Evolutionary conservation across 2,797 vertebrate species (phyloP), one percentile per base, ranked within the genome.

Genomic region (Triplophysa yarkandensis): DNA sequence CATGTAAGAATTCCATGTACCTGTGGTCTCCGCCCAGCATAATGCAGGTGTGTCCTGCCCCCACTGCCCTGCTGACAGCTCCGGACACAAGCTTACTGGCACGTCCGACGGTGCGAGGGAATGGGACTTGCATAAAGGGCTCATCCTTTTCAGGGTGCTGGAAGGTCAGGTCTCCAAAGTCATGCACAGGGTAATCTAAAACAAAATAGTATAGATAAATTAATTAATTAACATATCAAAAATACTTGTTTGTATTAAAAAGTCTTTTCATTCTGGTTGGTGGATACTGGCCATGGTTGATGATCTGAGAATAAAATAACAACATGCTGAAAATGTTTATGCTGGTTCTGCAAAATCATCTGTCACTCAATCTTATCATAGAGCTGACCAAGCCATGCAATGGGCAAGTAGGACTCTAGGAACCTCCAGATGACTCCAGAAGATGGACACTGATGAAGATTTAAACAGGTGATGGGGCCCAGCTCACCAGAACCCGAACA

Each of bases 11-110:
- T 14, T n/a, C 4, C 2, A 21, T 79, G 85, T 83, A 99, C 98
- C 98, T 99, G 93, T 99, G 98, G 81, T 99, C 98, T 1, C 98
- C 98, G 72, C 97, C 98, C 16, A 99, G 80, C 75, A 97, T 95
- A 84, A 99, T 85, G 0, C 96, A 93, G 46, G 92, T 96, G 77
- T 98, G 95, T 7, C 98, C 96, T 0, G 91, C 92, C 0, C 92
- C 92, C 2, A 98, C 87, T 0, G 96, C 95, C 78, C 89, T 82
- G 77, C 93, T 95, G 28, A 97, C 94, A 0, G 94, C 92, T 0
- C 93, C 92, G 0, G 94, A 90, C 87, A 99, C 67, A 27, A 93
- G 86, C 84, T 96, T 91, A 79, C 90, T 95, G 58, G 98, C 97
- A 28, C 86, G 88, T 9, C 97, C 98, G 67, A 99, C 97, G 0